Evolutionary conservation across 2,113 vertebrate genomes (phyloP), one percentile per base, ranked within the genome.

Genomic region (Talpa occidentalis): DNA sequence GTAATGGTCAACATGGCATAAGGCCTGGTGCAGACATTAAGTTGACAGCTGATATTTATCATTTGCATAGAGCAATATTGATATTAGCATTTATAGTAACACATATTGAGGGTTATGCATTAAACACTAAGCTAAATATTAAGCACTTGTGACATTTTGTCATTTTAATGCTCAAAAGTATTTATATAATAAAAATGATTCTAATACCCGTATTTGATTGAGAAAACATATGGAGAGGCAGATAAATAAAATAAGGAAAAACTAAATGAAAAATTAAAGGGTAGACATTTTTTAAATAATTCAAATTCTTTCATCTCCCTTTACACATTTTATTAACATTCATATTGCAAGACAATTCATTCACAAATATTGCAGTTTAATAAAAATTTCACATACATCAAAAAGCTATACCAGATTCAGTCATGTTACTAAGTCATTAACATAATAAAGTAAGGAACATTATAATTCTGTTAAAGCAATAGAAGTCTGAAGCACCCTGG

Each of bases 401-500:
- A 94, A 96, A 66, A 80, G 89, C 93, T 94, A 96, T 96, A 97
- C 95, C 84, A 82, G 86, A 97, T 97, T 97, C 97, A 80, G 96
- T 97, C 97, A 98, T 93, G 97, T 98, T 93, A 97, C 97, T 98
- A 98, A 97, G 97, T 98, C 96, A 97, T 97, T 94, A 98, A 96
- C 98, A 98, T 96, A 97, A 94, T 97, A 98, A 96, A 76, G 96
- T 98, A 96, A 98, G 97, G 98, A 98, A 98, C 96, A 95, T 97
- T 0, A 54, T 96, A 96, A 97, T 98, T 98, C 87, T 97, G 94
- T 97, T 98, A 97, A 97, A 98, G 98, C 97, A 98, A 94, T 22
- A 22, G 94, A 97, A 84, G 95, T 98, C 96, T 97, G 98, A 98
- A 98, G 98, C 98, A 98, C 98, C 98, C 97, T 86, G 97, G 98